These are phyloP conservation scores for Andrena chrysosceles DNA, from an alignment of 2,888 invertebrate species.

Conservation along the genomic window DNA sequence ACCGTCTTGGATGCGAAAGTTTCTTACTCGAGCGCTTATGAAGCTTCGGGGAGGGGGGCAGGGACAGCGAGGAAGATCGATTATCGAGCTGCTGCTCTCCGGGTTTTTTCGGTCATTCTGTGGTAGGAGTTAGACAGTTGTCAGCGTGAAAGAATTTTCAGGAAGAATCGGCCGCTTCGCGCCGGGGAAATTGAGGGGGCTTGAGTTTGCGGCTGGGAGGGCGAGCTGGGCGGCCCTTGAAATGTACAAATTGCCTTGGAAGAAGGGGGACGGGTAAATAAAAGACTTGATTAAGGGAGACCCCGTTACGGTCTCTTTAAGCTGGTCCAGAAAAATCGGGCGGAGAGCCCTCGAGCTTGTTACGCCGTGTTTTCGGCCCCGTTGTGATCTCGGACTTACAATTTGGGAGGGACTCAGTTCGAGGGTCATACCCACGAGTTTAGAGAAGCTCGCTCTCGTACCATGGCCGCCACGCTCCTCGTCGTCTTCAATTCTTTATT, in stretches of 20 bases:
- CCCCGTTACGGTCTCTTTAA: conserved; percentile 45
- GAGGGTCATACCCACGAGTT: conserved; percentile 18
- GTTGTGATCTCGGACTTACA: conserved; percentile 40
- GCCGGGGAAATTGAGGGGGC: not conserved
- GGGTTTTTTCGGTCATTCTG: not conserved
- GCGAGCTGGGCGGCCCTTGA: not conserved
- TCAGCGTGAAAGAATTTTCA: not conserved
- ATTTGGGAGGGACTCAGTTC: conserved; percentile 21
- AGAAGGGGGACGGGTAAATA: conserved; percentile 14
- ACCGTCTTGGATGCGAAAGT: not conserved
- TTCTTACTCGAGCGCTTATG: not conserved
- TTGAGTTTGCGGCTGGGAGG: not conserved
- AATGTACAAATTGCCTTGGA: conserved; percentile 39
- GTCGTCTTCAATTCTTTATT: not conserved
- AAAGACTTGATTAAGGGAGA: conserved; percentile 40
- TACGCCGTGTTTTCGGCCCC: conserved; percentile 41
- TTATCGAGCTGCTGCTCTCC: not conserved
- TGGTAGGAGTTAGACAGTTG: not conserved
- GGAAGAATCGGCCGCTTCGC: not conserved
- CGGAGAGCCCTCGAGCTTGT: conserved; percentile 36
- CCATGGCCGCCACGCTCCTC: not conserved
- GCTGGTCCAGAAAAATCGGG: conserved; percentile 29
- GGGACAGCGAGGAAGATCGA: conserved; percentile 26
- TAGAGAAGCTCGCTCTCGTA: not conserved
- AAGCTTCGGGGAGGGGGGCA: not conserved